A percentile compares a stretch with the other conserved stretches of the same genome.
phyloP scores from a whole-genome alignment of 2,113 vertebrate species.

The Lepisosteus osseus region DNA sequence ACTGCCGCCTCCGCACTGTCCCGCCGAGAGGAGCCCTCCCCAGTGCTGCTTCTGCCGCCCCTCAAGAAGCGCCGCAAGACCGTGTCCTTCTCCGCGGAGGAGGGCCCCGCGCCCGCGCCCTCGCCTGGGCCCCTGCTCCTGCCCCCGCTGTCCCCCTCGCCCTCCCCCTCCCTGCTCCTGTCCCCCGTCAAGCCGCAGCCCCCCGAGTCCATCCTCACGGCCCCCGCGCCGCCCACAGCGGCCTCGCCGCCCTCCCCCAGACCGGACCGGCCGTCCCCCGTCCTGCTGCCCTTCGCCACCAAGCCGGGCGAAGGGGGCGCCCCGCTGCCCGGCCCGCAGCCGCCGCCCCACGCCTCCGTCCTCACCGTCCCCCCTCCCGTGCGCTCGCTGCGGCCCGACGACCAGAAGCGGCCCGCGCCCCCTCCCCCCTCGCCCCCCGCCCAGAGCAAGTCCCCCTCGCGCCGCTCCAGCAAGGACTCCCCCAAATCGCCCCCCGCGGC shows the following conservation, averaged over 20 bases:
- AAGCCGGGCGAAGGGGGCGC: constrained; percentile 60
- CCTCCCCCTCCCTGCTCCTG: constrained; percentile 26
- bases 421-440: constrained; percentile 39
- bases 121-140: constrained; percentile 8
- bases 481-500: constrained; percentile 52
- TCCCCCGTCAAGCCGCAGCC: constrained; percentile 41
- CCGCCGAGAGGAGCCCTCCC: constrained; percentile 53
- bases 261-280: constrained; percentile 41
- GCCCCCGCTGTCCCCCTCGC: background rate
- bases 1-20: constrained; percentile 47
- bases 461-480: constrained; percentile 20
- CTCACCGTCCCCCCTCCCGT: constrained; percentile 58
- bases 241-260: constrained; percentile 27
- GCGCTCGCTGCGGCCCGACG: constrained; percentile 45
- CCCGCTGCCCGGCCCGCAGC: constrained; percentile 34
- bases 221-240: constrained; percentile 27
- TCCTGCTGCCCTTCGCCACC: constrained; percentile 68
- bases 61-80: constrained; percentile 88
- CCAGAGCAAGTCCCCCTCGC: constrained; percentile 43
- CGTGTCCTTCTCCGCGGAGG: constrained; percentile 77
- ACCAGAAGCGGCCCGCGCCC: constrained; percentile 47
- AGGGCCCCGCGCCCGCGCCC: constrained; percentile 41
- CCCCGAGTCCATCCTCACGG: constrained; percentile 36
- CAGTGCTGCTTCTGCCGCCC: constrained; percentile 73
- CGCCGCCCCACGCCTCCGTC: constrained; percentile 12